These are phyloP conservation scores for Pelagia noctiluca DNA, from an alignment of 30 jellyfish, hydroid and myxozoan genomes.

Conservation along the genomic window DNA sequence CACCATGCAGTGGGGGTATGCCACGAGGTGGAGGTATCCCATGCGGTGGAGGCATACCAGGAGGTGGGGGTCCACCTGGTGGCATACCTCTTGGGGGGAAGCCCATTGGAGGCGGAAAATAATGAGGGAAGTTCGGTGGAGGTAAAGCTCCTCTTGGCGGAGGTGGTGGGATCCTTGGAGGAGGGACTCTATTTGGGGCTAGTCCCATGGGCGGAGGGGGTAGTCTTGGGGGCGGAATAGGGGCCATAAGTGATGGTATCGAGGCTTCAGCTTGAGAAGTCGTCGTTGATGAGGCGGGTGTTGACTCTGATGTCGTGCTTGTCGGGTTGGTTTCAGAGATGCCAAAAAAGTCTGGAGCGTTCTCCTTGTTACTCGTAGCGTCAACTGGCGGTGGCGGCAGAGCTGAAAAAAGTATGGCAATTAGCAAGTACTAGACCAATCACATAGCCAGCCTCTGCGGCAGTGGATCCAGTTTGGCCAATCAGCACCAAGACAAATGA, in stretches of 20 bases:
- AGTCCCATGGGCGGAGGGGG: slow-evolving; percentile 48
- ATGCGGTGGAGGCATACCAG: slow-evolving; percentile 77
- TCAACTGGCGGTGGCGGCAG: slow-evolving; percentile 76
- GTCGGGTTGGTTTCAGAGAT: neutral
- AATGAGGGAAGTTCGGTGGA: slow-evolving; percentile 52
- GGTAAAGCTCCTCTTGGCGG: slow-evolving; percentile 71
- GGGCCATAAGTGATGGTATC: no score
- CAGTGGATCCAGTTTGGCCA: no score
- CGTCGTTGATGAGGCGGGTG: neutral
- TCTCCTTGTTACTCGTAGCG: neutral
- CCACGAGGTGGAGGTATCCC: slow-evolving; percentile 67
- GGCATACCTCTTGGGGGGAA: slow-evolving; percentile 65
- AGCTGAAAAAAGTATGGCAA: slow-evolving; percentile 57
- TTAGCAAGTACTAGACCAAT: no score
- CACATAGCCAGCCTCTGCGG: no score
- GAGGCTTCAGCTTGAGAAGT: no score
- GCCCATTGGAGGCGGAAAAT: slow-evolving; percentile 71
- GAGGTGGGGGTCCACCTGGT: slow-evolving; percentile 72
- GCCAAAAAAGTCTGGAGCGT: slow-evolving; percentile 21
- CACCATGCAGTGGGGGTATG: slow-evolving; percentile 64
- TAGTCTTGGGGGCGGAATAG: slow-evolving; percentile 21
- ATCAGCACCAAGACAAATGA: no score
- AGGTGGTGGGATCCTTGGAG: slow-evolving; percentile 71
- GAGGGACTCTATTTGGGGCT: slow-evolving; percentile 43
- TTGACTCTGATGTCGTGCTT: neutral